Conservation (phyloP, 64 coral and sea anemone genomes). For the Platygyra sinensis region DNA sequence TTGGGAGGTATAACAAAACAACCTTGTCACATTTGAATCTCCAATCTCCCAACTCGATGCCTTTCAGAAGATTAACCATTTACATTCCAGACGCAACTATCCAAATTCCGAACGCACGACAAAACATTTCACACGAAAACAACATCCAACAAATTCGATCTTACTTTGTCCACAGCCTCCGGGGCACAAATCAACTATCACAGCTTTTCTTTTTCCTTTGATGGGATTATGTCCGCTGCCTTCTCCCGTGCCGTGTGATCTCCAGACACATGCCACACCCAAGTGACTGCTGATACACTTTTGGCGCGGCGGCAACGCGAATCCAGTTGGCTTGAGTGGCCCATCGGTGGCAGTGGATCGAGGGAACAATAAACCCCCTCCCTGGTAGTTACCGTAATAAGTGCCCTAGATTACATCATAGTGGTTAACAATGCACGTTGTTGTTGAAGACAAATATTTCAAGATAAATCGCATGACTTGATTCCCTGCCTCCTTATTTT, state of each 20-base stretch:
- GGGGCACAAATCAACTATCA: constrained; percentile 69
- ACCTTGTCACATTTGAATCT: too few species aligned
- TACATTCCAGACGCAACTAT: too few species aligned
- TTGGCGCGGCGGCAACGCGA: constrained; percentile 58
- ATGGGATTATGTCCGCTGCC: constrained; percentile 57
- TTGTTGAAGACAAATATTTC: not conserved
- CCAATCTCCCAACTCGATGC: too few species aligned
- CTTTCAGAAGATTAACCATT: not conserved
- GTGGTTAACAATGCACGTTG: not conserved
- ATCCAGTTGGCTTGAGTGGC: constrained; percentile 68
- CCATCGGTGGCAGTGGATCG: constrained; percentile 74
- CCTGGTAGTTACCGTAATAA: constrained; percentile 60
- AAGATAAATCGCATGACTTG: too few species aligned
- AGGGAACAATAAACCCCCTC: constrained; percentile 60
- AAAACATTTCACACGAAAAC: not conserved
- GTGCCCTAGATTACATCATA: constrained; percentile 46
- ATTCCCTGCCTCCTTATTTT: too few species aligned
- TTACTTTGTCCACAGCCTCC: constrained; percentile 69
- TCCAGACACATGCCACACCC: constrained; percentile 88
- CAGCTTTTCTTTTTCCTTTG: constrained; percentile 45
- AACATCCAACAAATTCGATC: not conserved
- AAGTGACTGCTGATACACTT: constrained; percentile 60
- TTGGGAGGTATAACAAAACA: too few species aligned
- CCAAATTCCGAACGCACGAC: not conserved
- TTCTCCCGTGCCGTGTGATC: constrained; percentile 52